These are phyloP conservation scores for Oscheius onirici DNA, from an alignment of 2,888 invertebrate species.

Conservation along the genomic window DNA sequence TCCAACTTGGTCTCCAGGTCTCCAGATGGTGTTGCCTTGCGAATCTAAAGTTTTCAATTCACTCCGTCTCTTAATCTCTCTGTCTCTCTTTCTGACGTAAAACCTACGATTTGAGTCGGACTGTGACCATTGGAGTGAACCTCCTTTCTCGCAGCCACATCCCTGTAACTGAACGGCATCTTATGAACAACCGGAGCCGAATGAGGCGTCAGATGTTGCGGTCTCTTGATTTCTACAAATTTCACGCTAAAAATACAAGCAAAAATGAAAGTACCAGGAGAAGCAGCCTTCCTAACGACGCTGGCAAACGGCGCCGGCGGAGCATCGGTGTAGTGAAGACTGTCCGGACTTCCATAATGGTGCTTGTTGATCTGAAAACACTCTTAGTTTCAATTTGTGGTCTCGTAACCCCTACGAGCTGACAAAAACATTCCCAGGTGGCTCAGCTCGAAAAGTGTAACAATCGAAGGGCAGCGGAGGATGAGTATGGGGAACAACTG, in stretches of 20 bases:
- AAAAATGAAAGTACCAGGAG: neutral
- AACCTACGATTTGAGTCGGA: conserved; percentile 13
- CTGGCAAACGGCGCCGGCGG: conserved; percentile 7
- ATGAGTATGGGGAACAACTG: no score
- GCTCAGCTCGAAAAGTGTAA: no score
- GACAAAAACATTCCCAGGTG: no score
- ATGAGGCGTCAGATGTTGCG: conserved; percentile 39
- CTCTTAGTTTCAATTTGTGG: neutral
- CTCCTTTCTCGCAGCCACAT: conserved; percentile 30
- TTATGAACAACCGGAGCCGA: conserved; percentile 50
- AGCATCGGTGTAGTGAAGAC: neutral
- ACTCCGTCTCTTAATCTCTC: no score
- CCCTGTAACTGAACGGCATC: conserved; percentile 49
- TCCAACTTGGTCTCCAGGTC: conserved; percentile 2
- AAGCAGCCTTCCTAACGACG: conserved; percentile 11
- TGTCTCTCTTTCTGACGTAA: neutral
- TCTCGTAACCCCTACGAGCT: no score
- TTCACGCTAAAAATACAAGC: neutral
- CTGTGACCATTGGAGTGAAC: conserved; percentile 26
- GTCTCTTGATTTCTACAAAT: conserved; percentile 10
- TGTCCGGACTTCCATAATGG: conserved; percentile 16
- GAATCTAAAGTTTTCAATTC: conserved; percentile 1
- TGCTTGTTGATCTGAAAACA: conserved; percentile 27
- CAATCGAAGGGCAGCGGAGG: no score
- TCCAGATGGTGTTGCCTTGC: neutral